Evolutionary conservation across 2,888 invertebrate species (phyloP).

Genomic region (Nemotelus pantherinus): DNA sequence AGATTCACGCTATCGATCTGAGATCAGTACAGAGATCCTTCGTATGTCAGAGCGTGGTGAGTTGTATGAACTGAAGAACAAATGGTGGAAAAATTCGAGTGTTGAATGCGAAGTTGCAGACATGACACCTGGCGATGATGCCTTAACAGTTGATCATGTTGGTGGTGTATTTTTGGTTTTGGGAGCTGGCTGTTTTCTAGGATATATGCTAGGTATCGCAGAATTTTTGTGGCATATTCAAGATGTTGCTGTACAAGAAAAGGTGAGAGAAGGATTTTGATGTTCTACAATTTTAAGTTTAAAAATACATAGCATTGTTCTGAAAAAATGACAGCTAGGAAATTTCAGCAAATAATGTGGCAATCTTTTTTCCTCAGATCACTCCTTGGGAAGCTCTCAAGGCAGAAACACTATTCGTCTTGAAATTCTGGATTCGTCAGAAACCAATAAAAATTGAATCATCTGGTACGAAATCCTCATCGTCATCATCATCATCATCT

Average conservation of each 20-base stretch:
- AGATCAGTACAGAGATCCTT: conserved; percentile 87
- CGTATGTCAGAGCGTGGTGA: conserved; percentile 90
- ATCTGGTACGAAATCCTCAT: not conserved
- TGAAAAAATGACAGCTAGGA: too few relatives aligned
- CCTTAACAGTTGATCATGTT: conserved; percentile 69
- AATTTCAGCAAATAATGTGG: too few relatives aligned
- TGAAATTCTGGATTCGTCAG: conserved; percentile 77
- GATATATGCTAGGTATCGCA: conserved; percentile 75
- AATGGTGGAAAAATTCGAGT: conserved; percentile 85
- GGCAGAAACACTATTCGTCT: conserved; percentile 76
- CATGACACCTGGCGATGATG: conserved; percentile 50
- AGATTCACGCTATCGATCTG: conserved; percentile 81
- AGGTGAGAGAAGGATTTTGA: conserved; percentile 64
- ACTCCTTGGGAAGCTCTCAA: conserved; percentile 75
- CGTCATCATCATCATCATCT: conserved; percentile 7
- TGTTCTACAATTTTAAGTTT: not conserved
- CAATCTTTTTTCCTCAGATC: conserved; percentile 66
- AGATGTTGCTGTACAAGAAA: conserved; percentile 76
- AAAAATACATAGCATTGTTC: too few relatives aligned
- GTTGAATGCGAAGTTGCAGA: conserved; percentile 13
- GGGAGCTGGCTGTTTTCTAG: conserved; percentile 73
- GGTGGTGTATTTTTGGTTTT: conserved; percentile 88
- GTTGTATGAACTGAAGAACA: conserved; percentile 81
- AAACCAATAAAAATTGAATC: conserved; percentile 69
- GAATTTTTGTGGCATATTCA: conserved; percentile 84